These are phyloP conservation scores for Paramuricea clavata DNA, from an alignment of 92 coral and sea anemone species.

Conservation along the genomic window DNA sequence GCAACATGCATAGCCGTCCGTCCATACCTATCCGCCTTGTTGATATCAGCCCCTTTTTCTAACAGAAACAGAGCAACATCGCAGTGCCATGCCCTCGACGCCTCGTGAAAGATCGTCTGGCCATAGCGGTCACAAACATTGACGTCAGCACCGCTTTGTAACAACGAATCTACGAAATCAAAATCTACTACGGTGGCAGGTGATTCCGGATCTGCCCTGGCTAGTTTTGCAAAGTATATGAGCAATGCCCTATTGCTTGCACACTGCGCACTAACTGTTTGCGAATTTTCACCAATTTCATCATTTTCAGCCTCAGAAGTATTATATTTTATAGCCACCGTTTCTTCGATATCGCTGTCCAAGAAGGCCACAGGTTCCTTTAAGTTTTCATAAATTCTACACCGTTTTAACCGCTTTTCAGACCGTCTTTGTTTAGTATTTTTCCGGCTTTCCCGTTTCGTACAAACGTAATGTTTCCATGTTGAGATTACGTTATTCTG, in stretches of 20 bases:
- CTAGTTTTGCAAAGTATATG: slow-evolving; percentile 94
- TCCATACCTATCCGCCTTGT: slow-evolving; percentile 83
- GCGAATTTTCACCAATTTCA: background rate
- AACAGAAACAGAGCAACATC: slow-evolving; percentile 91
- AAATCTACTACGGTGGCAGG: slow-evolving; percentile 85
- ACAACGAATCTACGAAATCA: slow-evolving; percentile 77
- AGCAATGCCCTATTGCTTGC: slow-evolving; percentile 87
- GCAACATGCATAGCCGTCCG: slow-evolving; percentile 94
- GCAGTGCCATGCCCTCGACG: slow-evolving; percentile 94
- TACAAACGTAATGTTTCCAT: slow-evolving; percentile 77
- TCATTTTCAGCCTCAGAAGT: slow-evolving; percentile 2
- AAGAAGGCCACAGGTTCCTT: slow-evolving; percentile 63
- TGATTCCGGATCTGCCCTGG: slow-evolving; percentile 72
- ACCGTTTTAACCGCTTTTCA: background rate
- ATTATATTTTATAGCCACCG: slow-evolving; percentile 46
- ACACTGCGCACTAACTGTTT: slow-evolving; percentile 52
- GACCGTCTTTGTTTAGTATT: slow-evolving; percentile 46
- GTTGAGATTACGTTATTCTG: slow-evolving; percentile 73
- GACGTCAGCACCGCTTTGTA: slow-evolving; percentile 87
- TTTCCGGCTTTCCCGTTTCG: slow-evolving; percentile 10
- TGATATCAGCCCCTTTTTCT: slow-evolving; percentile 92
- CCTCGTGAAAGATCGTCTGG: slow-evolving; percentile 93
- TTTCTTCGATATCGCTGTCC: slow-evolving; percentile 93
- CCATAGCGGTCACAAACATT: slow-evolving; percentile 92
- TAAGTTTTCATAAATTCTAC: background rate